These are phyloP conservation scores for Antechinus flavipes DNA, from an alignment of 2,113 vertebrate genomes.

Conservation along the genomic window DNA sequence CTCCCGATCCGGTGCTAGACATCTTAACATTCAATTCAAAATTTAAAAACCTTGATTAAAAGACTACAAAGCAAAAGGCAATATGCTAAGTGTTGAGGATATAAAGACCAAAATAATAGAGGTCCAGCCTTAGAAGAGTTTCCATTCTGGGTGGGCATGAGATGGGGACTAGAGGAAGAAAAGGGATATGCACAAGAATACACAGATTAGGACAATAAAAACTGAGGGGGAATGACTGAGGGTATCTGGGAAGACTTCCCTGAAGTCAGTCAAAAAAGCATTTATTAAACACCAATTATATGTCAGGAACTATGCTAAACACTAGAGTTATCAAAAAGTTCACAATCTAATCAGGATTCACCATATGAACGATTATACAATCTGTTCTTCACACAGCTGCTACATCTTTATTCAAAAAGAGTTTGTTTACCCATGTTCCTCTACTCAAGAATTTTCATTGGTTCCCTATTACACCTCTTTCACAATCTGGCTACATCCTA, in stretches of 20 bases:
- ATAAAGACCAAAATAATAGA: not conserved
- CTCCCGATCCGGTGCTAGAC: not conserved
- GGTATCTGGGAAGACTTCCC: not conserved
- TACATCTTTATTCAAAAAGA: not conserved
- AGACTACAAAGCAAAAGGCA: not conserved
- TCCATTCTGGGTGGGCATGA: not conserved
- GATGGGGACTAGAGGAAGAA: not conserved
- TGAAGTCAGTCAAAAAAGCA: not conserved
- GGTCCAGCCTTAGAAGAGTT: not conserved
- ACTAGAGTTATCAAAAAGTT: not conserved
- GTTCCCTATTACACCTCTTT: not conserved
- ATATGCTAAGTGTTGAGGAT: not conserved
- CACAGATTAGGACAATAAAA: not conserved
- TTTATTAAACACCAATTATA: not conserved
- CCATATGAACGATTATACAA: not conserved
- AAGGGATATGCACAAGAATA: not conserved
- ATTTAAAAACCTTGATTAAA: not conserved
- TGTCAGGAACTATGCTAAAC: not conserved
- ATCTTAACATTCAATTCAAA: not conserved
- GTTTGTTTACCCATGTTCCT: not conserved
- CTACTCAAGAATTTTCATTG: not conserved
- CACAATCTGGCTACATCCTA: not conserved
- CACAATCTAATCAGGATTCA: not conserved
- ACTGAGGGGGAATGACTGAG: not conserved
- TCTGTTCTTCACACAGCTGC: not conserved